These are phyloP conservation scores for Datnioides undecimradiatus DNA, from an alignment of 2,113 vertebrate species.

Conservation along the genomic window DNA sequence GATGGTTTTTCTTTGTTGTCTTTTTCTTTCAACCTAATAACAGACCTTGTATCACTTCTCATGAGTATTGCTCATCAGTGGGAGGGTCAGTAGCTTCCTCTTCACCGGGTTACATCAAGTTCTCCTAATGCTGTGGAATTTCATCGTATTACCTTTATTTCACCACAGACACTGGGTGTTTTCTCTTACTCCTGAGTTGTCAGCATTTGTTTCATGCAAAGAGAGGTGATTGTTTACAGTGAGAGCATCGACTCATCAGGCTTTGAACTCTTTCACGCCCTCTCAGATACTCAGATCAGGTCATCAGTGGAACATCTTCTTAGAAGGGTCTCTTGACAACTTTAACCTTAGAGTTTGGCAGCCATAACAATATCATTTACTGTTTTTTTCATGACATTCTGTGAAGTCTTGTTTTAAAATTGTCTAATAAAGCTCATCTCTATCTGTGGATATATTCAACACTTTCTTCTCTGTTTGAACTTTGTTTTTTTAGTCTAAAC, in stretches of 20 bases:
- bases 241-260: background rate
- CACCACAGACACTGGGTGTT: background rate
- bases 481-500: constrained; percentile 43
- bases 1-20: background rate
- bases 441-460: background rate
- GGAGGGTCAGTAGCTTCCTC: background rate
- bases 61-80: constrained; percentile 28
- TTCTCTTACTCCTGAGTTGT: no score
- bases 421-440: background rate
- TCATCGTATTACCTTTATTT: no score
- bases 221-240: background rate
- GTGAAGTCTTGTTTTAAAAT: background rate
- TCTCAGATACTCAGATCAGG: background rate
- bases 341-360: no score
- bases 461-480: background rate
- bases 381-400: no score
- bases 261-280: background rate
- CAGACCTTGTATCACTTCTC: background rate
- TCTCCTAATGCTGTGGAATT: background rate
- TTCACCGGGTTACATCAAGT: background rate
- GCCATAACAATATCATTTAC: no score
- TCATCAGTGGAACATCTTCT: background rate
- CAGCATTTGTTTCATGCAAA: background rate
- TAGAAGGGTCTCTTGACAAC: no score
- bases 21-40: constrained; percentile 1